Base-by-base conservation (phyloP, 1,140 invertebrate genomes). In the Drosophila gunungcola region DNA sequence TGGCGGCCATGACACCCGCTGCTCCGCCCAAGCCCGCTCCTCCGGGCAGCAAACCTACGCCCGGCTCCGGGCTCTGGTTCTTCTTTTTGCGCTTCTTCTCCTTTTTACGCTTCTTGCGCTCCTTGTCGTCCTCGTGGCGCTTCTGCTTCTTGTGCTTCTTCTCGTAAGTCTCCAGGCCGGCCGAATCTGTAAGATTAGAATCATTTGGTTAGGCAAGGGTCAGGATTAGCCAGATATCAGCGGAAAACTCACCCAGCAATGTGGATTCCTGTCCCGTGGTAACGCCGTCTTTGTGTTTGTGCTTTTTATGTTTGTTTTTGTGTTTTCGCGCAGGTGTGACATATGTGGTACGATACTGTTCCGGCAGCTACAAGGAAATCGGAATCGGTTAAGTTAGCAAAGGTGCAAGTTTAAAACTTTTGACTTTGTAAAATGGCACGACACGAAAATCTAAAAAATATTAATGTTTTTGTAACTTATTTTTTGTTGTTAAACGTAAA, bases 111-210 rank as follows among this genome's bases (percentile, higher is more conserved):
- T 98, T 98, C 93, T 97, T 98, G 36, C 97, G 94, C 89, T 98
- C 97, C 80, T 98, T 98, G 77, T 98, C 97, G 64, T 98, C 97
- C 79, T 98, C 97, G 79, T 98, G 97, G 21, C 97, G 94, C 90
- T 98, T 98, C 86, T 98, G 97, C 90, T 98, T 98, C 93, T 98
- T 99, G 91, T 98, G 97, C 92, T 98, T 98, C 94, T 98, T 98
- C 91, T 98, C 97, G 83, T 98, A 97, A 32, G 96, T 96, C 90
- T 97, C 97, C 36, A 95, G 94, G 55, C 95, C 95, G 54, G 91
- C 77, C 53, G 95, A 95, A 76, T 95, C 94, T 90, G 93, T 92
- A 81, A 69, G 92, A 53, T 11, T 16, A 10, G 21, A 4, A 21
- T 45, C 4, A 51, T 58, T 12, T 21, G 46, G 1, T 63, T 12